Evolutionary conservation across 2,797 vertebrate species (phyloP).

Genomic region (Parambassis ranga): DNA sequence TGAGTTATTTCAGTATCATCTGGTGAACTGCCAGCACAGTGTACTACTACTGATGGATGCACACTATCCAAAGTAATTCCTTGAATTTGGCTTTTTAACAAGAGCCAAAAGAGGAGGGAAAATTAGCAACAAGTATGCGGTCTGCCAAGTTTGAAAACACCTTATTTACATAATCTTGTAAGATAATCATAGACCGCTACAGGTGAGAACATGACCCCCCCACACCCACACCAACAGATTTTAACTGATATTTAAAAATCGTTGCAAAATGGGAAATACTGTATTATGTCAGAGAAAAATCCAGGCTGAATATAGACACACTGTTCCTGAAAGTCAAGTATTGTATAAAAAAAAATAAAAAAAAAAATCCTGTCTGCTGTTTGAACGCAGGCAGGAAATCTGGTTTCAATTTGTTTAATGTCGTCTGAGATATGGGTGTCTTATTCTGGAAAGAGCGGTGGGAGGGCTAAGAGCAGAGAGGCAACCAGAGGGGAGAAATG

Average conservation of each 20-base stretch:
- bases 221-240: not conserved
- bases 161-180: not conserved
- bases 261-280: constrained; percentile 1
- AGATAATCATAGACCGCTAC: not conserved
- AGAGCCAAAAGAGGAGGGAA: too few relatives aligned
- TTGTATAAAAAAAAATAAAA: too few relatives aligned
- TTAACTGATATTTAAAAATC: not conserved
- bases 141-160: not conserved
- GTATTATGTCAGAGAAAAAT: constrained; percentile 19
- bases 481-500: constrained; percentile 22
- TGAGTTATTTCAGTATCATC: constrained; percentile 4
- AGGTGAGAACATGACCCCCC: not conserved
- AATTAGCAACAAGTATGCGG: not conserved
- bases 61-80: too few relatives aligned
- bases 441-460: constrained; percentile 60
- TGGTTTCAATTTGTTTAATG: constrained; percentile 73
- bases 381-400: constrained; percentile 59
- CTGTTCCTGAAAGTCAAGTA: constrained; percentile 39
- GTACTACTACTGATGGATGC: not conserved
- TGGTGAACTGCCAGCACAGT: not conserved
- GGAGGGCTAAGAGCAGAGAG: constrained; percentile 38
- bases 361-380: constrained; percentile 31
- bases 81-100: too few relatives aligned
- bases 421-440: constrained; percentile 59
- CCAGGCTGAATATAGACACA: constrained; percentile 13